Base-by-base conservation (phyloP, 1,140 invertebrate genomes). In the Cotesia vestalis region DNA sequence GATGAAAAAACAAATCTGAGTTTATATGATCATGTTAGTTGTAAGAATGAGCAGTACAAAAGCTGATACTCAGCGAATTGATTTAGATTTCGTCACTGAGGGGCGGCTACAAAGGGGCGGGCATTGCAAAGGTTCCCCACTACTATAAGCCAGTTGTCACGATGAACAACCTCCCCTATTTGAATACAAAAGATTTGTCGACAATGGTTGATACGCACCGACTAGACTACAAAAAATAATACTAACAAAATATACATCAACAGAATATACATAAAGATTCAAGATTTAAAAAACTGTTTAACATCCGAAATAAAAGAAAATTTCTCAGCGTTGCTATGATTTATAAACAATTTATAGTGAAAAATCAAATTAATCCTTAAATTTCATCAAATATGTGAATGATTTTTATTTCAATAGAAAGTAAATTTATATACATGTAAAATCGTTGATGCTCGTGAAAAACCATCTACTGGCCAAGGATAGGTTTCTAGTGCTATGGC, bases 81-180 rank as follows among this genome's bases (percentile, higher is more conserved):
- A 67, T 67, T 67, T 67, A 27, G 51, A 51, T n/a, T 35, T 52
- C 66, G 20, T 64, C 27, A 46, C 17, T 4, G 11, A 38, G 66
- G 51, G 66, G 66, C 66, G 66, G 66, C 40, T 17, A 67, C 66
- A 51, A 20, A 53, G 66, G 14, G 66, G 66, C 66, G 66, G 66
- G 46, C 63, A 27, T 52, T 67, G 8, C 51, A 4, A 17, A 14
- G 12, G 12, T 17, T 64, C 62, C 38, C 62, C 62, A 46, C 62
- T 17, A 64, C 38, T 27, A 17, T 17, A n/a, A 17, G 14, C 52
- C 20, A 27, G 66, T 51, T 51, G 66, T 67, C 20, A 40, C 66
- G 52, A 34, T 6, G 27, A 55, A 9, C 5, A 67, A n/a, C 66
- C 66, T 17, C 66, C 66, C 52, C 27, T 55, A 40, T 67, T 67